These are phyloP conservation scores for Lanistes nyassanus DNA, from an alignment of 1,140 invertebrate species.

Conservation along the genomic window DNA sequence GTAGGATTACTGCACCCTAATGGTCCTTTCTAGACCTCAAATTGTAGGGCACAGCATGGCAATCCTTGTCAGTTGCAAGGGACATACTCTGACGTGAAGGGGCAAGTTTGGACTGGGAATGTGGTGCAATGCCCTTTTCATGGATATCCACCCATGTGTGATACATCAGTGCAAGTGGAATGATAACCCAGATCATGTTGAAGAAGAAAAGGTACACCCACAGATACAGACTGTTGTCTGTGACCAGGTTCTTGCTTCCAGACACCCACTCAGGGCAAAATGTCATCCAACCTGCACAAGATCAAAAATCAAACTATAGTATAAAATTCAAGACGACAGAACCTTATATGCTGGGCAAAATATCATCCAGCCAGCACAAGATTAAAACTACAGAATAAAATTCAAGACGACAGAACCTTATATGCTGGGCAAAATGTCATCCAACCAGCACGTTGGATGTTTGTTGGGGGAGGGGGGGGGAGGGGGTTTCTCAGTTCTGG, in stretches of 20 bases:
- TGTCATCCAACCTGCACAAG: slow-evolving; percentile 64
- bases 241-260: slow-evolving; percentile 58
- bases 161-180: slow-evolving; percentile 54
- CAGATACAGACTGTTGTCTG: slow-evolving; percentile 54
- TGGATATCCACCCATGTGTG: slow-evolving; percentile 54
- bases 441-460: no score
- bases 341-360: no score
- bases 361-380: no score
- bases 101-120: neutral
- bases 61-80: neutral
- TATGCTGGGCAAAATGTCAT: no score
- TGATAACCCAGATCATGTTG: slow-evolving; percentile 62
- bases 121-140: slow-evolving; percentile 12
- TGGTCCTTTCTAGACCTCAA: slow-evolving; percentile 14
- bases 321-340: no score
- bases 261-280: slow-evolving; percentile 64
- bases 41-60: slow-evolving; percentile 9
- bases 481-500: no score
- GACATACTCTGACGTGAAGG: neutral
- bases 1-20: neutral
- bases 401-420: no score
- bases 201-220: slow-evolving; percentile 65
- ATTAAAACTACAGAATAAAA: no score
- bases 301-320: neutral
- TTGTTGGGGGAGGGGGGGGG: no score